Evolutionary conservation across 64 coral and sea anemone species (phyloP), one percentile per base, ranked within the genome.

Genomic region (Actinia tenebrosa): DNA sequence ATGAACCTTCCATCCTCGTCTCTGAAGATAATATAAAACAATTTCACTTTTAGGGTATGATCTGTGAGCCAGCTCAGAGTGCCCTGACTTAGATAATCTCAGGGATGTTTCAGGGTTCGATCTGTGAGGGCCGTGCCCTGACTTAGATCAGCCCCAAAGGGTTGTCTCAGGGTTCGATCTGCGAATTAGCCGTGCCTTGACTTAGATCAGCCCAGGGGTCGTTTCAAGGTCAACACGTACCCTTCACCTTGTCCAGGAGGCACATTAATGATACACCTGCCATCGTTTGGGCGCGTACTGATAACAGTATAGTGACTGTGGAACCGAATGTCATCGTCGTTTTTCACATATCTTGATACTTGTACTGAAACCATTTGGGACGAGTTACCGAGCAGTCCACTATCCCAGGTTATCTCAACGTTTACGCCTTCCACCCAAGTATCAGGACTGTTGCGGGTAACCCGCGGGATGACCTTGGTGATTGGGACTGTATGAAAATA

Each of bases 351-450:
- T 18, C 89, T 71, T 8, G 84, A 69, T 27, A 91, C 55, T 20
- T 91, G 58, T 16, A 91, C 79, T 7, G 83, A 80, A 9, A 91
- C 89, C 63, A 66, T 17, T 42, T 91, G 68, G 45, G 80, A 52
- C 9, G 80, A 83, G 30, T 83, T 83, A 0, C 80, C 80, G 27
- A 58, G 46, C 10, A 1, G 45, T 52, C 4, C 22, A 25, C 10
- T 16, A 64, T 86, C 84, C 89, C 89, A 91, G 16, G 20, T 91
- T 46, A 91, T 71, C n/a, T 71, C 89, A 6, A 91, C 83, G 13
- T 68, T 26, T 16, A 60, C 79, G 26, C 79, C 72, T 47, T 81
- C 89, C 44, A 79, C 20, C 89, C 89, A 91, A 27, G 20, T 27
- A 16, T 91, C 58, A 2, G 53, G 68, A n/a, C 45, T 59, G 30